phyloP scores from a whole-genome alignment of 2,797 vertebrate genomes.

The Mus spretus region DNA sequence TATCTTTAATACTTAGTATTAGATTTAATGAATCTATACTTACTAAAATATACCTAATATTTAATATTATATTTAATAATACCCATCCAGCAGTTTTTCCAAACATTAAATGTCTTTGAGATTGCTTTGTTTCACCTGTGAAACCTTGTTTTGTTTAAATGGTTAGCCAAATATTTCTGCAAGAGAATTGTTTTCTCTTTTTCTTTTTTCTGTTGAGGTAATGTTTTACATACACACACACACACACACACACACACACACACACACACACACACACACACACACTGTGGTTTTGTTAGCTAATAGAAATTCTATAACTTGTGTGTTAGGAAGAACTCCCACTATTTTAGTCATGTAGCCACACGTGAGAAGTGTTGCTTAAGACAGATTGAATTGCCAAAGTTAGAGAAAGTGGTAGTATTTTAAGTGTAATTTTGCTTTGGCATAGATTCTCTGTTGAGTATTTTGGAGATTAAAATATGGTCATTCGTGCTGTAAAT shows the following conservation, averaged over 20 bases:
- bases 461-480: slow-evolving; percentile 74
- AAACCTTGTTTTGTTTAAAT: slow-evolving; percentile 46
- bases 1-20: neutral
- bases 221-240: slow-evolving; percentile 19
- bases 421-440: slow-evolving; percentile 69
- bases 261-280: neutral
- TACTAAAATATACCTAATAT: neutral
- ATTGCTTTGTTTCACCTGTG: slow-evolving; percentile 13
- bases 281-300: neutral
- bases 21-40: neutral
- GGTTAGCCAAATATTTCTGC: slow-evolving; percentile 55
- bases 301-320: slow-evolving; percentile 3
- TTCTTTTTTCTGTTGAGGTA: slow-evolving; percentile 45
- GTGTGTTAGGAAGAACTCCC: neutral
- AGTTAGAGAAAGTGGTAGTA: neutral
- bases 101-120: slow-evolving; percentile 11
- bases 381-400: slow-evolving; percentile 54
- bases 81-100: neutral
- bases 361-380: neutral
- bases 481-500: slow-evolving; percentile 64
- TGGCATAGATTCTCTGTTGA: slow-evolving; percentile 60
- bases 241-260: too few species aligned
- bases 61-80: neutral
- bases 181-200: neutral
- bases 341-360: slow-evolving; percentile 44